phyloP scores from a whole-genome alignment of 2,113 vertebrate species.

The Paracanthobrama guichenoti region DNA sequence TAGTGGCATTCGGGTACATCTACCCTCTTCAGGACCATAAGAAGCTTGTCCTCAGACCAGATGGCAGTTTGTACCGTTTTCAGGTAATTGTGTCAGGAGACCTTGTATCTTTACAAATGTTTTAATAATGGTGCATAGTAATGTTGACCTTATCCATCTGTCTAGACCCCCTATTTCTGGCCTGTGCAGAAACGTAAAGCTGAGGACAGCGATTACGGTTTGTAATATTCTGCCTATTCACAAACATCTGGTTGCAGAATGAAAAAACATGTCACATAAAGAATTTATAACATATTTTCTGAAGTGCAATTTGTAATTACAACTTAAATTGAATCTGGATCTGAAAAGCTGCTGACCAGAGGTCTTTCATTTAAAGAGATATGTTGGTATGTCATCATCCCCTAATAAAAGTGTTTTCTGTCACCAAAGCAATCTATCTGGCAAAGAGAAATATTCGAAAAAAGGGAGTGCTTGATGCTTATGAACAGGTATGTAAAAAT shows the following conservation, averaged over 20 bases:
- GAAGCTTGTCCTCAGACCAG: slow-evolving; percentile 84
- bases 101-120: not conserved
- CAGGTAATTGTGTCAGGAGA: slow-evolving; percentile 79
- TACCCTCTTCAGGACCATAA: slow-evolving; percentile 93
- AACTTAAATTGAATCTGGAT: not conserved
- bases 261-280: too few species aligned
- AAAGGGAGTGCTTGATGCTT: slow-evolving; percentile 91
- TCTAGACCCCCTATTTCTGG: slow-evolving; percentile 96
- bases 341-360: not conserved
- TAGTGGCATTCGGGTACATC: slow-evolving; percentile 90
- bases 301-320: not conserved
- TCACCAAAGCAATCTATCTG: slow-evolving; percentile 88
- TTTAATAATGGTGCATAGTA: not conserved
- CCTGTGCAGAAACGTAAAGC: slow-evolving; percentile 85
- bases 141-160: not conserved
- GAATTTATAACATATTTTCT: too few species aligned
- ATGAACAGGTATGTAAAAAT: slow-evolving; percentile 87
- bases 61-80: slow-evolving; percentile 87
- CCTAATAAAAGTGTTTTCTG: not conserved
- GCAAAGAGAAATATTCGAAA: slow-evolving; percentile 98
- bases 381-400: not conserved
- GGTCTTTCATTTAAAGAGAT: not conserved
- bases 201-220: slow-evolving; percentile 94
- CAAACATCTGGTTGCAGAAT: not conserved
- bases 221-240: slow-evolving; percentile 38